Evolutionary conservation across 1,140 invertebrate species (phyloP).

Genomic region (Mercenaria mercenaria): DNA sequence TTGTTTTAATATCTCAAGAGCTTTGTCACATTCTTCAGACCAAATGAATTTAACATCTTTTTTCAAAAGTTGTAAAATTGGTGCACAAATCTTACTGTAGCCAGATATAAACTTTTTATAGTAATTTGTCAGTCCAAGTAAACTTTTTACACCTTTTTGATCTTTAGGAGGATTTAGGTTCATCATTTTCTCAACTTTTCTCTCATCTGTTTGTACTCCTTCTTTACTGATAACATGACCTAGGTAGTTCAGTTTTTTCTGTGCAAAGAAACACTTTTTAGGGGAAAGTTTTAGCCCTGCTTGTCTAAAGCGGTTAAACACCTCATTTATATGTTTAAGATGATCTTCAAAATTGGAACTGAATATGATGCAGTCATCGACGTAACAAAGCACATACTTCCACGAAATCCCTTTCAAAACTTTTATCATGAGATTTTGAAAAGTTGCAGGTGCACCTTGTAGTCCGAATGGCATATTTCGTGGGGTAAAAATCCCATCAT

Average conservation of each 20-base stretch:
- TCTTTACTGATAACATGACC: slow-evolving; percentile 40
- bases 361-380: slow-evolving; percentile 70
- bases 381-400: slow-evolving; percentile 65
- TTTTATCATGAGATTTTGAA: slow-evolving; percentile 61
- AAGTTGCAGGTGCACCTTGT: slow-evolving; percentile 43
- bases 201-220: not conserved
- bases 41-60: slow-evolving; percentile 77
- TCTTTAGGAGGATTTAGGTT: slow-evolving; percentile 1
- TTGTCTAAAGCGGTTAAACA: slow-evolving; percentile 53
- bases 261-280: slow-evolving; percentile 84
- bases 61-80: slow-evolving; percentile 83
- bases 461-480: slow-evolving; percentile 50
- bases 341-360: slow-evolving; percentile 67
- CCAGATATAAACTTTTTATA: slow-evolving; percentile 81
- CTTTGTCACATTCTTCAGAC: slow-evolving; percentile 52
- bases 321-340: slow-evolving; percentile 57
- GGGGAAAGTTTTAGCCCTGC: slow-evolving; percentile 73
- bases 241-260: slow-evolving; percentile 41
- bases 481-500: slow-evolving; percentile 39
- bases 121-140: slow-evolving; percentile 86
- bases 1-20: slow-evolving; percentile 63
- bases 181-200: slow-evolving; percentile 57
- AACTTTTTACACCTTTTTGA: slow-evolving; percentile 82
- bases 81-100: slow-evolving; percentile 76
- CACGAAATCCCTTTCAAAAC: slow-evolving; percentile 55